Evolutionary conservation across 1,140 invertebrate genomes (phyloP).

Genomic region (Triops cancriformis): DNA sequence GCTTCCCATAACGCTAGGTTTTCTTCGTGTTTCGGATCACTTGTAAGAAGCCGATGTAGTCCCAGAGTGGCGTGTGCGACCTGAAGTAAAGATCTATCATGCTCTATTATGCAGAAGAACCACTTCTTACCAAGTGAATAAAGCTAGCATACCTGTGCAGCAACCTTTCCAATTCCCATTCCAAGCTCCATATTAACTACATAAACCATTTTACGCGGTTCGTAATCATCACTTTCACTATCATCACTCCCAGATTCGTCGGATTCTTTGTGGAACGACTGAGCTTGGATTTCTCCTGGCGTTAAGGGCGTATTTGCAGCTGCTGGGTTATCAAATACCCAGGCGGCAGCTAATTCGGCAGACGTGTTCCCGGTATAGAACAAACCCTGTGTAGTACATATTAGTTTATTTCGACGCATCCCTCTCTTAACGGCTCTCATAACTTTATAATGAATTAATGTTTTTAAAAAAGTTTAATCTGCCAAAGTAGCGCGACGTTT

Average conservation of each 20-base stretch:
- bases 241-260: slow-evolving; percentile 33
- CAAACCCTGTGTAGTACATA: slow-evolving; percentile 44
- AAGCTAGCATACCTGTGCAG: slow-evolving; percentile 43
- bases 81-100: slow-evolving; percentile 24
- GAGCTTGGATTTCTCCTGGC: slow-evolving; percentile 15
- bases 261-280: background rate
- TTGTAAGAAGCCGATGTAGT: slow-evolving; percentile 45
- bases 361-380: slow-evolving; percentile 49
- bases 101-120: background rate
- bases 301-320: slow-evolving; percentile 30
- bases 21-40: slow-evolving; percentile 42
- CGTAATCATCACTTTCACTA: slow-evolving; percentile 37
- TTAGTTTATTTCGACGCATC: no score
- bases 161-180: slow-evolving; percentile 55
- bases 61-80: slow-evolving; percentile 53
- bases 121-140: background rate
- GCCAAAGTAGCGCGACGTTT: no score
- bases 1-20: slow-evolving; percentile 45
- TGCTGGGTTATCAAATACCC: slow-evolving; percentile 47
- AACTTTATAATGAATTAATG: no score
- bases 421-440: no score
- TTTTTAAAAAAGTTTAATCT: no score
- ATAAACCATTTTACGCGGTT: slow-evolving; percentile 54
- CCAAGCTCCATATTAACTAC: slow-evolving; percentile 51
- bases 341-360: slow-evolving; percentile 46